These are phyloP conservation scores for Geotrypetes seraphini DNA, from an alignment of 2,797 vertebrate genomes.

Conservation along the genomic window DNA sequence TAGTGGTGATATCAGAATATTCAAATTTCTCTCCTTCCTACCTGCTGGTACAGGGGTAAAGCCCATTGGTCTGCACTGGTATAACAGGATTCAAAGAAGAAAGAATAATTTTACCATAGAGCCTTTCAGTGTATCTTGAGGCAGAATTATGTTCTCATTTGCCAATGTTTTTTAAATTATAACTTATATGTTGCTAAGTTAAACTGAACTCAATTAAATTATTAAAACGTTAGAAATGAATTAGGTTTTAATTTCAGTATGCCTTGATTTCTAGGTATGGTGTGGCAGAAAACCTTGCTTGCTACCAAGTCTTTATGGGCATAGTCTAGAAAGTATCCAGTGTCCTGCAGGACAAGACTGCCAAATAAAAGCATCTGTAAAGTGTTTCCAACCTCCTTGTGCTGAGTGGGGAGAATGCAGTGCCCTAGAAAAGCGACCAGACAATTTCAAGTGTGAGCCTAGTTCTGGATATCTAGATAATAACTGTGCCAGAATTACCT, in stretches of 20 bases:
- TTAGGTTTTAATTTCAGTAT: neutral
- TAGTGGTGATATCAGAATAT: no score
- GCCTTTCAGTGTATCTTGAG: no score
- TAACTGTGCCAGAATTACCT: slow-evolving; percentile 80
- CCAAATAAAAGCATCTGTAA: slow-evolving; percentile 57
- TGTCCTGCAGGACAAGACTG: slow-evolving; percentile 75
- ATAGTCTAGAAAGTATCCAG: slow-evolving; percentile 23
- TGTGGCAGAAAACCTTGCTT: slow-evolving; percentile 78
- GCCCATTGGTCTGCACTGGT: no score
- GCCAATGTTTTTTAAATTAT: no score
- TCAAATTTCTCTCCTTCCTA: no score
- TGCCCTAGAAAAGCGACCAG: slow-evolving; percentile 43
- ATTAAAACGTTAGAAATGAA: no score
- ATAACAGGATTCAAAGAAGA: no score
- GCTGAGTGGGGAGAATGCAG: slow-evolving; percentile 78
- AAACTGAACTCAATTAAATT: no score
- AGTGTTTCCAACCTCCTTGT: slow-evolving; percentile 82
- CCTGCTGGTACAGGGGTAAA: no score
- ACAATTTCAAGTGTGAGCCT: slow-evolving; percentile 68
- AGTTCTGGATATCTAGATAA: slow-evolving; percentile 70
- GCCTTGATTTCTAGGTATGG: slow-evolving; percentile 56
- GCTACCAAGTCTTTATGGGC: slow-evolving; percentile 40
- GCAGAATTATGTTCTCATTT: no score
- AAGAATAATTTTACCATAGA: no score
- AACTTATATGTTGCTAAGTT: no score